Base-by-base conservation (phyloP, 53 echinoderm and acorn worm species). In the Apostichopus leukothele region DNA sequence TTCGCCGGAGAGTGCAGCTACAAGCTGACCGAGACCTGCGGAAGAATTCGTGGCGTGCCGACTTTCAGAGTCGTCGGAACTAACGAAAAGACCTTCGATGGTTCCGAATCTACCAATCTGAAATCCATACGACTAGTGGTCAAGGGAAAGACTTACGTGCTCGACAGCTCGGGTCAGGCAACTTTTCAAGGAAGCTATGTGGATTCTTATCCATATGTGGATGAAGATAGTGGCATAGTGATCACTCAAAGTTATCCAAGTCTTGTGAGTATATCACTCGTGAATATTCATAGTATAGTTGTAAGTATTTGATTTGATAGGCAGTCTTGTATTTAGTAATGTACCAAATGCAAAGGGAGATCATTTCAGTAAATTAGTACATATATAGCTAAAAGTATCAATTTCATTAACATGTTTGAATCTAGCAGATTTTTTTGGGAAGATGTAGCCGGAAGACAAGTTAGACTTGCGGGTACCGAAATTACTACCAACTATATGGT, bases 1-100 rank as follows among this genome's bases (percentile, higher is more conserved):
- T 86, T 73, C 53, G 39, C 86, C 11, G 86, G 86, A 52, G 51
- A 71, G 74, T 86, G 86, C 19, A 86, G 74, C 73, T 86, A 86
- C 21, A 74, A 71, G 73, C 52, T 86, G 11, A 73, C 73, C 5
- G 26, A 73, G 73, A 86, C 86, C 6, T 86, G 86, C 52, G 86
- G 86, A 16, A 23, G 73, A 18, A 51, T 86, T n/a, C 16, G 74
- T 52, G 74, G 74, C 19, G 13, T 86, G 14, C 86, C 86, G 50
- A 73, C 73, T 50, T 86, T 86, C 74, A 51, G 86, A 50, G 73
- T 86, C 27, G 18, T 73, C 7, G 86, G 86, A 18, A 51, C 23
- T 19, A 71, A 73, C 52, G 86, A 73, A 86, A 73, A 20, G 7
- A 71, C 50, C 10, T 50, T 51, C 16, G 50, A 26, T 50, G 86